Base-by-base conservation (phyloP, 1,140 invertebrate species). In the Tetragonula clypearis region DNA sequence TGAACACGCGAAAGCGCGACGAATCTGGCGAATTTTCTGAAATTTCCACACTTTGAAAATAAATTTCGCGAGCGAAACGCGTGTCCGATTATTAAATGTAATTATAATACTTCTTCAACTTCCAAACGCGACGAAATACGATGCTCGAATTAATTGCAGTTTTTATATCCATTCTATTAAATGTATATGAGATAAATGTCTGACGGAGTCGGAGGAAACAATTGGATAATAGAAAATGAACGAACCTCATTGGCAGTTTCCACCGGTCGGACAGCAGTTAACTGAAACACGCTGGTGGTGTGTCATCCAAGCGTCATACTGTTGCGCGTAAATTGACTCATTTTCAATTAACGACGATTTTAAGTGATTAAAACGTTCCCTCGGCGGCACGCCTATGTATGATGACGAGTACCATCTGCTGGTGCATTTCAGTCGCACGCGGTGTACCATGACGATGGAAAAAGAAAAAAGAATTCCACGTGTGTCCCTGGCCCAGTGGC, bases 281-380 rank as follows among this genome's bases (percentile, higher is more conserved):
- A 8, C 23, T n/a, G 5, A 62, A 62, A 62, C 14, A 62, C 60
- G 0, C 41, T 8, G 41, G 60, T 23, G 60, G 60, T 23, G 60
- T 23, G 60, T 62, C 60, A 62, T 62, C 60, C 23, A 23, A 62
- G 53, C 66, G 53, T 71, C 82, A 76, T 89, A 68, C 55, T 68
- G 82, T 82, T 85, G 82, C 87, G 68, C 88, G 87, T 88, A 83
- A 88, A 89, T 86, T 89, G 84, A 88, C 88, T 89, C 88, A 82
- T 89, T 89, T 89, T 89, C 88, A 89, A 89, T 89, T 89, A 89
- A 89, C 87, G 79, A 69, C 80, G 87, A 89, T 89, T 86, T 86
- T 73, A 72, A 83, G 30, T 87, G 87, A 89, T 89, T 89, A 88
- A 88, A 86, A 55, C 84, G 60, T 5, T 9, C 41, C 77, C 73